Conservation (phyloP, 37 sponge, comb jelly and placozoan species). For the Mnemiopsis leidyi region DNA sequence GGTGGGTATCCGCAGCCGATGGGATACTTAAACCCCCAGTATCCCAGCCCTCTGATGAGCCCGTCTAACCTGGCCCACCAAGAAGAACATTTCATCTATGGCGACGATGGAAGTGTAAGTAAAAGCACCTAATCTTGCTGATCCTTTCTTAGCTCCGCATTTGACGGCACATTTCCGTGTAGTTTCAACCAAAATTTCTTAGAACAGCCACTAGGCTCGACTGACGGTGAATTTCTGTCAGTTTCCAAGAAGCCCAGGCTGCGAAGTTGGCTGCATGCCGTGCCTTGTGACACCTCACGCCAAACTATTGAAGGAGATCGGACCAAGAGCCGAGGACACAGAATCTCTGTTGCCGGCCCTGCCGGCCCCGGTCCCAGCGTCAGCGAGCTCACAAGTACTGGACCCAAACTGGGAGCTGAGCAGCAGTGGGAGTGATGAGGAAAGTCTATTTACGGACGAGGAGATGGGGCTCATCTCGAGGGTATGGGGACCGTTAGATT, state of each 20-base stretch:
- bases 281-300: conserved; percentile 44
- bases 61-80: conserved; percentile 6
- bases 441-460: not conserved
- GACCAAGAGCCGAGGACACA: conserved; percentile 9
- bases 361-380: not conserved
- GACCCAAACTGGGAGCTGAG: conserved; percentile 64
- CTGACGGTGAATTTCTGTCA: conserved; percentile 7
- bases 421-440: conserved; percentile 12
- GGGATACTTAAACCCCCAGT: not conserved
- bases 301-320: conserved; percentile 14
- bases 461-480: conserved; percentile 23
- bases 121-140: not conserved
- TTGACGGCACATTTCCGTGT: not conserved
- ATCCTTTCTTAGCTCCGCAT: not conserved
- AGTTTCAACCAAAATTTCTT: too few relatives aligned
- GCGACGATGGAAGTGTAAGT: conserved; percentile 63
- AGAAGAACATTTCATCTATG: not conserved
- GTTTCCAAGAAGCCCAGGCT: conserved; percentile 60
- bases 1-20: not conserved
- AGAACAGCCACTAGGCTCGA: not conserved
- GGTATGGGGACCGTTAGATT: conserved; percentile 6
- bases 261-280: conserved; percentile 49
- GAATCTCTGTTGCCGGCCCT: conserved; percentile 4
- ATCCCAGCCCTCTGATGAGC: not conserved
- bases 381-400: not conserved